Conservation (phyloP, 2,888 invertebrate genomes). For the Yponomeuta sedellus region DNA sequence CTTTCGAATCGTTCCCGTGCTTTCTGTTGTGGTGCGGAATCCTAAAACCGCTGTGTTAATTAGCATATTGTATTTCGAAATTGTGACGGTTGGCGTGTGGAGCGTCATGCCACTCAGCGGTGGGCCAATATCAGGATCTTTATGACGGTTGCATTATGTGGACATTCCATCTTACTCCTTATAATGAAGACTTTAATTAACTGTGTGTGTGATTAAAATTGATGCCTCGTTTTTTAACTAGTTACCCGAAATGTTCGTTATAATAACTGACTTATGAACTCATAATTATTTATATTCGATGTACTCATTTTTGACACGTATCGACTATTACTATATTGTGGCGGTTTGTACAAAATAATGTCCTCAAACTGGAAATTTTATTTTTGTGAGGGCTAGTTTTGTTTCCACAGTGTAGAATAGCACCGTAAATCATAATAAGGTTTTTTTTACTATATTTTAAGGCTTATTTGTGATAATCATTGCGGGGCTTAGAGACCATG, state of each 20-base stretch:
- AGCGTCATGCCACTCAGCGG: constrained; percentile 65
- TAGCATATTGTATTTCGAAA: constrained; percentile 76
- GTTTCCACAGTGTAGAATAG: too few relatives aligned
- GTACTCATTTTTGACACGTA: too few relatives aligned
- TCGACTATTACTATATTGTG: too few relatives aligned
- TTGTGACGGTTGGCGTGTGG: constrained; percentile 68
- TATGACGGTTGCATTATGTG: constrained; percentile 45
- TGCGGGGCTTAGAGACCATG: too few relatives aligned
- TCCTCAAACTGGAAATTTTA: too few relatives aligned
- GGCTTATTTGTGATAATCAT: too few relatives aligned
- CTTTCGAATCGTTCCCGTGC: neutral
- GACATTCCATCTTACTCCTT: constrained; percentile 33
- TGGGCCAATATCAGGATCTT: constrained; percentile 54
- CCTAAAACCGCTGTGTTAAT: constrained; percentile 57
- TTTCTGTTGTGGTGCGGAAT: neutral
- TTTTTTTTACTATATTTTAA: too few relatives aligned
- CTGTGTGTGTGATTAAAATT: neutral
- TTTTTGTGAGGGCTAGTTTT: too few relatives aligned
- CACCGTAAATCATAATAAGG: too few relatives aligned
- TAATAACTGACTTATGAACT: too few relatives aligned
- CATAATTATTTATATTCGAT: too few relatives aligned
- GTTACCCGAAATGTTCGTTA: neutral
- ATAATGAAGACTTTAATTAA: neutral
- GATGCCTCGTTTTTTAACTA: neutral
- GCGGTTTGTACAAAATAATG: too few relatives aligned